These are phyloP conservation scores for Darwinula stevensoni DNA, from an alignment of 2,888 invertebrate genomes.

Conservation along the genomic window DNA sequence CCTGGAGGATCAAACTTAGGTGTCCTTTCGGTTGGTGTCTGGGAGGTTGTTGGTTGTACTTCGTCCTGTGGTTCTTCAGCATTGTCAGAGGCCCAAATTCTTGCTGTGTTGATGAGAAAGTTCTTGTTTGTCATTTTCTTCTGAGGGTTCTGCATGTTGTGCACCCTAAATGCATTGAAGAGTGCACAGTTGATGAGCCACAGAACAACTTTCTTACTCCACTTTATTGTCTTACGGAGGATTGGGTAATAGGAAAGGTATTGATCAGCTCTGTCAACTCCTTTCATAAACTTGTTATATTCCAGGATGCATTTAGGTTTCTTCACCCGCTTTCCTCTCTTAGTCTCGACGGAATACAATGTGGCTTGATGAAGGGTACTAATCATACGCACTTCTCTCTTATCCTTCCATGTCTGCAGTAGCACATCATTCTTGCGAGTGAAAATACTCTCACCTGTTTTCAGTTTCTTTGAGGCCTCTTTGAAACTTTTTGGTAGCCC, in stretches of 20 bases:
- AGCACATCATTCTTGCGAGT: no score
- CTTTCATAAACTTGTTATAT: neutral
- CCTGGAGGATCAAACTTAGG: slow-evolving; percentile 1
- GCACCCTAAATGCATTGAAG: slow-evolving; percentile 1
- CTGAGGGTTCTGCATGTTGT: no score
- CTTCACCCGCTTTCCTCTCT: no score
- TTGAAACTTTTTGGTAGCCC: no score
- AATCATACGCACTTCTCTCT: no score
- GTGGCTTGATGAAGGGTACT: no score
- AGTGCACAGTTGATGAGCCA: neutral
- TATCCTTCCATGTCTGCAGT: no score
- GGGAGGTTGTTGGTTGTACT: no score
- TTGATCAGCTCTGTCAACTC: neutral
- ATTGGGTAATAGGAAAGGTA: neutral
- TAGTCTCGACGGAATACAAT: no score
- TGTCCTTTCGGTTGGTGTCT: neutral
- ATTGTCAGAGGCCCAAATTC: neutral
- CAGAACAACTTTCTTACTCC: neutral
- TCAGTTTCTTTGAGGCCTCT: no score
- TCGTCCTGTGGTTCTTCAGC: no score
- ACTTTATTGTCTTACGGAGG: neutral
- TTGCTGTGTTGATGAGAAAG: neutral
- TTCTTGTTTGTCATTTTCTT: neutral
- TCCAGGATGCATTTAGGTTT: neutral
- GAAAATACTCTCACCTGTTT: no score